Percentiles rank a stretch among this genome's conserved stretches.
These are phyloP conservation scores for Gastracanthus pulcherrimus DNA, from an alignment of 2,888 invertebrate species.

Conservation along the genomic window DNA sequence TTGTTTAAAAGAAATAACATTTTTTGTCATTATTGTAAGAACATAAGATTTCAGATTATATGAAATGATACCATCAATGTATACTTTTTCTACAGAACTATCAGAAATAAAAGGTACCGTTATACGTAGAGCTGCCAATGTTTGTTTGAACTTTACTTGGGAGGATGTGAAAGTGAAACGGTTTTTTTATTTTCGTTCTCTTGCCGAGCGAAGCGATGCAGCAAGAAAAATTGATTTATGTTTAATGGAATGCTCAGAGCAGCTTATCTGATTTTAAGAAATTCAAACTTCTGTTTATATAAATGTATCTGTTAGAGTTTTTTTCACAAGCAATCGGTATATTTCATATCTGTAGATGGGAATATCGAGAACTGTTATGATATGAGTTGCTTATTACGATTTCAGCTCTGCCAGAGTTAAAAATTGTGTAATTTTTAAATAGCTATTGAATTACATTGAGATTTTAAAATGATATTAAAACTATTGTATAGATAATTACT, in stretches of 20 bases:
- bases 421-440: neutral
- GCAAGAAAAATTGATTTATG: constrained; percentile 34
- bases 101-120: neutral
- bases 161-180: constrained; percentile 38
- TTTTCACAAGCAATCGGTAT: neutral
- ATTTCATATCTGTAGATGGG: neutral
- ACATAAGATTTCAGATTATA: too few relatives aligned
- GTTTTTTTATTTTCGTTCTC: neutral
- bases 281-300: constrained; percentile 6
- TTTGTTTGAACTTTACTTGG: constrained; percentile 31
- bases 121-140: neutral
- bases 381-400: neutral
- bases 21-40: neutral
- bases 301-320: neutral
- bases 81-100: neutral
- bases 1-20: neutral
- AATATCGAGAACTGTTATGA: neutral
- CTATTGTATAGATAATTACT: neutral
- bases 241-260: neutral
- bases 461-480: neutral
- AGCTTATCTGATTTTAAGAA: constrained; percentile 17
- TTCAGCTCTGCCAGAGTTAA: neutral
- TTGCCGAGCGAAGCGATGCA: neutral
- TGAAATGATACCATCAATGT: too few relatives aligned
- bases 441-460: neutral